phyloP scores from a whole-genome alignment of 2,113 vertebrate genomes.

The Paradoxurus hermaphroditus region DNA sequence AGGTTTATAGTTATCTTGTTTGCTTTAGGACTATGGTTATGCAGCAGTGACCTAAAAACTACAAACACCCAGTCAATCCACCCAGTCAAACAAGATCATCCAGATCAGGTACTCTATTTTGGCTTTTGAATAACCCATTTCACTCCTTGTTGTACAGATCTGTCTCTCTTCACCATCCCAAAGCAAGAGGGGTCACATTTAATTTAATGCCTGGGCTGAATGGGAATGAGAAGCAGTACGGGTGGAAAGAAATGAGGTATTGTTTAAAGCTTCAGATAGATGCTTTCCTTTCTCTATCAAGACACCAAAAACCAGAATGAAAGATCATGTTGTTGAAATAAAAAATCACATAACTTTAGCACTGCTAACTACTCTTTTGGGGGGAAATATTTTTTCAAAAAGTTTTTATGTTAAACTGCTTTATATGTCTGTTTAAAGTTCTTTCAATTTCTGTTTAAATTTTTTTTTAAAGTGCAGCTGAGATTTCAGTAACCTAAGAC shows the following conservation, averaged over 20 bases:
- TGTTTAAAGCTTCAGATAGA: background rate
- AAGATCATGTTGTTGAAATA: background rate
- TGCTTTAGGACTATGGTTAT: background rate
- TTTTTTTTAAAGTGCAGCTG: slow-evolving; percentile 11
- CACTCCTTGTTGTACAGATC: background rate
- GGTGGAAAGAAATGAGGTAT: background rate
- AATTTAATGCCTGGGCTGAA: background rate
- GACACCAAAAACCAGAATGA: background rate
- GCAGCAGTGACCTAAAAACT: background rate
- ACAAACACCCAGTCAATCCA: background rate
- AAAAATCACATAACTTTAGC: background rate
- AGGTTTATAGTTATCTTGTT: background rate
- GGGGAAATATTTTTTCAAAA: background rate
- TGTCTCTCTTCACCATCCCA: background rate
- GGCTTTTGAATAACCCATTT: background rate
- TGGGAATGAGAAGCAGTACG: background rate
- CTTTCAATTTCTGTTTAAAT: background rate
- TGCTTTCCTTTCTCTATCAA: background rate
- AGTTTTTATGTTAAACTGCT: background rate
- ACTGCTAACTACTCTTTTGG: background rate
- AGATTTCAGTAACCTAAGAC: background rate
- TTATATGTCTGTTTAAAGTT: background rate
- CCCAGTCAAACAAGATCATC: background rate
- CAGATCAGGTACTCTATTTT: background rate
- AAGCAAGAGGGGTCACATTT: background rate